phyloP scores from a whole-genome alignment of 2,888 invertebrate genomes.

The Erebia ligea region DNA sequence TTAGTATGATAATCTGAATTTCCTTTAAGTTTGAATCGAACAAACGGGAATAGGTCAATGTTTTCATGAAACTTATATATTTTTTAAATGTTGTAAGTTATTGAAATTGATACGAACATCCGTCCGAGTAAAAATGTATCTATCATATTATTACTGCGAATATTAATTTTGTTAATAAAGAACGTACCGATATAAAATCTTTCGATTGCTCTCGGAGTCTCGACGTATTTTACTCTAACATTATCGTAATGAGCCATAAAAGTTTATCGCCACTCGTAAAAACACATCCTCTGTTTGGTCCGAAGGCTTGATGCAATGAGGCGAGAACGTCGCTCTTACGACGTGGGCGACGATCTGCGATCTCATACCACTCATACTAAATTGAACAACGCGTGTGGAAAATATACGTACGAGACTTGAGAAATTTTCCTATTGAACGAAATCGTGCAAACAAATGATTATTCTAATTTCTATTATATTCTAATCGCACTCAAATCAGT shows the following conservation, averaged over 20 bases:
- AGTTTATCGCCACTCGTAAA: constrained; percentile 69
- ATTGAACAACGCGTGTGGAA: constrained; percentile 2
- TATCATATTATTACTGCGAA: neutral
- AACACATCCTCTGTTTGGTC: constrained; percentile 60
- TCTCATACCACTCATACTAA: neutral
- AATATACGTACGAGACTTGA: neutral
- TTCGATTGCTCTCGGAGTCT: constrained; percentile 59
- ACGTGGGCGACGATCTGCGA: constrained; percentile 41
- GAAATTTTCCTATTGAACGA: neutral
- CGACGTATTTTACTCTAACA: constrained; percentile 66
- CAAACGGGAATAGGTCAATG: neutral
- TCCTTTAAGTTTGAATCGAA: neutral
- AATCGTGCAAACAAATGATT: neutral
- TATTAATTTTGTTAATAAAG: neutral
- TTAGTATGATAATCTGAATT: neutral
- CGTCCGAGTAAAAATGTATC: neutral
- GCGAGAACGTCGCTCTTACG: constrained; percentile 52
- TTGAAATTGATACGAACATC: neutral
- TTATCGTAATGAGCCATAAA: constrained; percentile 74
- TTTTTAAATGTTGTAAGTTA: neutral
- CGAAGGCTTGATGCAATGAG: constrained; percentile 50
- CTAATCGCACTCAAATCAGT: too few relatives aligned
- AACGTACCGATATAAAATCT: constrained; percentile 43
- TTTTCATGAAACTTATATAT: neutral
- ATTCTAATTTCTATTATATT: too few relatives aligned